phyloP scores from a whole-genome alignment of 2,113 vertebrate genomes.

The Silurus meridionalis region DNA sequence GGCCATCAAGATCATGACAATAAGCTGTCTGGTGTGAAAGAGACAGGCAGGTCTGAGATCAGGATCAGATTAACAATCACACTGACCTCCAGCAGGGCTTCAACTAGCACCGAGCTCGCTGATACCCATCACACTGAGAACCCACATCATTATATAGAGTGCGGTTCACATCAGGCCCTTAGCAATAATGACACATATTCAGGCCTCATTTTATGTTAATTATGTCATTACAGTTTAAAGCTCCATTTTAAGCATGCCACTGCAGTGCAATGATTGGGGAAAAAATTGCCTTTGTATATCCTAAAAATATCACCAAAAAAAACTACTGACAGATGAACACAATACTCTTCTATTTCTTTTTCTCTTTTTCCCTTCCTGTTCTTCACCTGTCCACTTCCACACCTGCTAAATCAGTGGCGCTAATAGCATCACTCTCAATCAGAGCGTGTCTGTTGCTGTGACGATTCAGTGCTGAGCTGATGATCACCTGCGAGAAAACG shows the following conservation, averaged over 20 bases:
- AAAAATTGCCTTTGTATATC: slow-evolving; percentile 2
- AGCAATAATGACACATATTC: slow-evolving; percentile 36
- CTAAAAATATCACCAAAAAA: slow-evolving; percentile 26
- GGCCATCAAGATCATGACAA: slow-evolving; percentile 77
- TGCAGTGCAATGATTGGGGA: slow-evolving; percentile 16
- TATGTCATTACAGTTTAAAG: slow-evolving; percentile 41
- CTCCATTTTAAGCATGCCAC: slow-evolving; percentile 22
- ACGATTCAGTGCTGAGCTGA: slow-evolving; percentile 41
- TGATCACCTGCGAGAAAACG: slow-evolving; percentile 32
- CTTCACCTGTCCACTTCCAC: slow-evolving; percentile 31
- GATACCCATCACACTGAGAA: slow-evolving; percentile 49
- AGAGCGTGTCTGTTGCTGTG: slow-evolving; percentile 25
- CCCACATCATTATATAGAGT: slow-evolving; percentile 49
- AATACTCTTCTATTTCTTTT: not conserved
- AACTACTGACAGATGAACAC: not conserved
- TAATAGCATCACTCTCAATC: slow-evolving; percentile 34
- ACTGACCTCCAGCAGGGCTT: slow-evolving; percentile 53
- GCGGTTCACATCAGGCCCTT: slow-evolving; percentile 40
- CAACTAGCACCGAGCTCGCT: slow-evolving; percentile 44
- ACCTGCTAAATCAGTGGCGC: slow-evolving; percentile 35
- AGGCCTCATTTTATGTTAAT: slow-evolving; percentile 50
- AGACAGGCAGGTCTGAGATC: slow-evolving; percentile 72
- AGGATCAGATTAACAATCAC: slow-evolving; percentile 67
- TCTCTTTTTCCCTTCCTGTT: not conserved
- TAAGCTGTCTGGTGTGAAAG: slow-evolving; percentile 68